A percentile compares a stretch with the other conserved stretches of the same genome.
Evolutionary conservation across 1,140 invertebrate genomes (phyloP).

Genomic region (Arctopsyche grandis): DNA sequence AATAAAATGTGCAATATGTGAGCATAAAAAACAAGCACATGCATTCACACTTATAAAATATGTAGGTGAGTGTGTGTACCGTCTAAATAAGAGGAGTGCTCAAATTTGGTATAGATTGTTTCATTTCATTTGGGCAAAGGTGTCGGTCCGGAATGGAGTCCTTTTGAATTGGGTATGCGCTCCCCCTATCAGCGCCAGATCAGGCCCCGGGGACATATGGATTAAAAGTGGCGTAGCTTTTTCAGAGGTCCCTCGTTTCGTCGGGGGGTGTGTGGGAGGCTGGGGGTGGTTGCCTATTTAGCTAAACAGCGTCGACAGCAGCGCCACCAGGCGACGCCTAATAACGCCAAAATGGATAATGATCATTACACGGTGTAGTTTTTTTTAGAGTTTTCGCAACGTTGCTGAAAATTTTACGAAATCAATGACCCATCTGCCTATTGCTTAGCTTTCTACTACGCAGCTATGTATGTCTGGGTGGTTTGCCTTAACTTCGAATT

Average conservation of each 20-base stretch:
- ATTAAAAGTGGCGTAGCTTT: conserved; percentile 56
- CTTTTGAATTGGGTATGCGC: conserved; percentile 53
- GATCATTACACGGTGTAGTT: not conserved
- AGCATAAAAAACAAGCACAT: no score
- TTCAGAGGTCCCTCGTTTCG: conserved; percentile 43
- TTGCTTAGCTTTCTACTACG: no score
- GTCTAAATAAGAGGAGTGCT: not conserved
- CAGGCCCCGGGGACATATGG: conserved; percentile 55
- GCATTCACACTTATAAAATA: no score
- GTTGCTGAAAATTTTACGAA: no score
- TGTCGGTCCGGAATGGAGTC: conserved; percentile 55
- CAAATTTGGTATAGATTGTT: conserved; percentile 51
- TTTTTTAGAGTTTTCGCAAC: no score
- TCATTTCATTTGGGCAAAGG: conserved; percentile 55
- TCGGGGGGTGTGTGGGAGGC: not conserved
- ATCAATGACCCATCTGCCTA: no score
- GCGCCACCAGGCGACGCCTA: conserved; percentile 4
- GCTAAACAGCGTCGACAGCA: conserved; percentile 46
- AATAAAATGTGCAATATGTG: no score
- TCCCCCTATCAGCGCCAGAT: conserved; percentile 54
- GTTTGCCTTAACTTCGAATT: no score
- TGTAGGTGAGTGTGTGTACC: no score
- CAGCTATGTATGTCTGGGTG: no score
- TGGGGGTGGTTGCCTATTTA: conserved; percentile 49
- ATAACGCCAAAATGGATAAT: conserved; percentile 13